Evolutionary conservation across 2,888 invertebrate genomes (phyloP), one percentile per base, ranked within the genome.

Genomic region (Osmoderma eremita): DNA sequence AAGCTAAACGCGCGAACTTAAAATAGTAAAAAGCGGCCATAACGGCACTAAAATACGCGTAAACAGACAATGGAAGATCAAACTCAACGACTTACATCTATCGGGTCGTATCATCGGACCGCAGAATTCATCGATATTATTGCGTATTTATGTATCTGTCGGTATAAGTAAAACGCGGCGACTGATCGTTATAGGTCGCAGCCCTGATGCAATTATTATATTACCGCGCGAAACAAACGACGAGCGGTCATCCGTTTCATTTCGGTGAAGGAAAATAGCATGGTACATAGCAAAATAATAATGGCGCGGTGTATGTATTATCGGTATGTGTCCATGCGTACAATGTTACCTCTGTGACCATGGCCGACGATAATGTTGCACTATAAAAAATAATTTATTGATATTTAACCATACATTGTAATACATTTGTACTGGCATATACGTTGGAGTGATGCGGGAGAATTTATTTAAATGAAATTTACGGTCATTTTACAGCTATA

Each of bases 31-130:
- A 56, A 41, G 41, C n/a, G 22, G 24, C 22, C 13, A 41, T 42
- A 41, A 56, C 45, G n/a, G 58, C 58, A 45, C 45, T 61, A 48
- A 61, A 45, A 48, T n/a, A 45, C 45, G 30, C 36, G 58, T 61
- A 45, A 45, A 45, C 15, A 61, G 58, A 61, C 58, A 61, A 61
- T 61, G 45, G 58, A 61, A 61, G 15, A 61, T 61, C 58, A 61
- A 61, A 61, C 45, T 30, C 17, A 24, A 20, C n/a, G 24, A 12
- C 4, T 24, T 24, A 42, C 13, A 18, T 18, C 22, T 12, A 12
- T 13, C 24, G 24, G 10, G n/a, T n/a, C n/a, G n/a, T 15, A 24
- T 24, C n/a, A 0, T n/a, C 50, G 24, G 13, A 50, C 50, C 50
- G 13, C 50, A 50, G 13, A 50, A 24, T 50, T 24, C 24, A 13